Base-by-base conservation (phyloP, 2,797 vertebrate species). In the Sebastes wilsoni region DNA sequence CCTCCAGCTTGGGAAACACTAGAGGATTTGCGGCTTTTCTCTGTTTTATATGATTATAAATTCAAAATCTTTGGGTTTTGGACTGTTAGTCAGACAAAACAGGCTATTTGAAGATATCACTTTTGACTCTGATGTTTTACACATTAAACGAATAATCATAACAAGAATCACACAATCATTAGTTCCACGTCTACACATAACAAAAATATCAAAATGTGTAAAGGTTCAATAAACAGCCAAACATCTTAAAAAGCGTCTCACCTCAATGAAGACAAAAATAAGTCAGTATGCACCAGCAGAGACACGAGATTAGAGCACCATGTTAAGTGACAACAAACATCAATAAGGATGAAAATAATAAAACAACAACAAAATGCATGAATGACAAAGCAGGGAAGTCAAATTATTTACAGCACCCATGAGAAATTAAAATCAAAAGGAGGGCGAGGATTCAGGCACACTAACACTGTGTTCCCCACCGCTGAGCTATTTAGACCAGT, bases 401-500 rank as follows among this genome's bases (percentile, higher is more conserved):
- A 1, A 83, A 84, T 77, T 8, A 83, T 72, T 77, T 59, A 66
- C 72, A 27, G 8, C n/a, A 58, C 75, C 77, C 72, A 20, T 60
- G 82, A 89, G 84, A 85, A 88, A 89, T 83, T 80, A 59, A 69
- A 77, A 68, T 58, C 20, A 73, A 49, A 27, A 81, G 25, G 52
- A 71, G 66, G 71, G 30, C 8, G 11, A 56, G 25, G 28, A 72
- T 71, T 66, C 46, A 28, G 56, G 54, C 71, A 32, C 77, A 52
- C 70, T 55, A 60, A 73, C 60, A 66, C 38, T 60, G 42, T 32
- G 52, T 66, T 74, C 64, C 30, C 62, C 61, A 36, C 34, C 14
- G 77, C 76, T 56, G 55, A 59, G 70, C 78, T 87, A 86, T 90
- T 90, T 86, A 84, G 72, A 71, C 52, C 77, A 87, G 80, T 80